phyloP scores from a whole-genome alignment of 2,888 invertebrate species.

The Chrysodeixis includens region DNA sequence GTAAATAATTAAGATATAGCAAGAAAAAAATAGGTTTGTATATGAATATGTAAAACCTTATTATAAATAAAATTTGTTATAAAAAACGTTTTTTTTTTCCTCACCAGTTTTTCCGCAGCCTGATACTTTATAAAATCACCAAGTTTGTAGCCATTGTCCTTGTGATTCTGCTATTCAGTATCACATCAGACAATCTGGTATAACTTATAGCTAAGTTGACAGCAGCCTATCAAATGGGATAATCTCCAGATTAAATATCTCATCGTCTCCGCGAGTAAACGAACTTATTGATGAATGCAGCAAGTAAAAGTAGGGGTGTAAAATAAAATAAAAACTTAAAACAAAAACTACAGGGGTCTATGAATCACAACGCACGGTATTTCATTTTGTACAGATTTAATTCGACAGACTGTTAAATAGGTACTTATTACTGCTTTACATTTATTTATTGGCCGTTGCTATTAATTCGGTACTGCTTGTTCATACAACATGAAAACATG shows the following conservation, averaged over 20 bases:
- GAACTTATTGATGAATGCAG: neutral
- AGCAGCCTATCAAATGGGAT: too few species aligned
- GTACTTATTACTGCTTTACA: slow-evolving; percentile 86
- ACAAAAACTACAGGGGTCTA: slow-evolving; percentile 63
- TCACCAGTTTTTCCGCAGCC: too few species aligned
- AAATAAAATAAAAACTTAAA: slow-evolving; percentile 52
- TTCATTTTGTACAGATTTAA: slow-evolving; percentile 89
- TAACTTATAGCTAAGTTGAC: too few species aligned
- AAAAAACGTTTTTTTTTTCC: too few species aligned
- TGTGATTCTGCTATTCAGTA: too few species aligned
- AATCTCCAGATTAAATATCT: neutral
- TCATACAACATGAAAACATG: slow-evolving; percentile 71
- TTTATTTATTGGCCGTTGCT: slow-evolving; percentile 79
- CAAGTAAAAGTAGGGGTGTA: slow-evolving; percentile 29
- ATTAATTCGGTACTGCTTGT: slow-evolving; percentile 83
- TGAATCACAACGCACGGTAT: slow-evolving; percentile 81
- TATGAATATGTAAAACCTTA: too few species aligned
- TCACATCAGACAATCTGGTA: too few species aligned
- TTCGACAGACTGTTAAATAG: slow-evolving; percentile 87
- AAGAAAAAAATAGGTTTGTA: too few species aligned
- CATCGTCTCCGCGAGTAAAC: neutral
- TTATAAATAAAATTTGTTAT: too few species aligned
- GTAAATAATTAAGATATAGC: too few species aligned
- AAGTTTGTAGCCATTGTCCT: too few species aligned
- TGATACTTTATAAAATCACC: too few species aligned